Evolutionary conservation across 1,140 invertebrate species (phyloP).

Genomic region (Lasioglossum baleicum): DNA sequence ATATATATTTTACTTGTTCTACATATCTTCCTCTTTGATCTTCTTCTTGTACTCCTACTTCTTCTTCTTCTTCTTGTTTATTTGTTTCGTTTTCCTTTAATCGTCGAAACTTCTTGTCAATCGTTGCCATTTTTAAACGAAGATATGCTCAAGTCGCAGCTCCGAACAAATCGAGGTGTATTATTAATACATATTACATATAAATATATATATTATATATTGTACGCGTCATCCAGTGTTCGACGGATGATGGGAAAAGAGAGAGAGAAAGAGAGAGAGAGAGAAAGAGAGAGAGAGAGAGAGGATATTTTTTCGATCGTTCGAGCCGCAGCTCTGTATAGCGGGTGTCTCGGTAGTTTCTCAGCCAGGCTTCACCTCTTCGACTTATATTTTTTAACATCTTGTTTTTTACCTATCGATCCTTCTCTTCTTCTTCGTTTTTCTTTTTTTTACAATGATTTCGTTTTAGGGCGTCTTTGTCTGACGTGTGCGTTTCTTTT

Average conservation of each 20-base stretch:
- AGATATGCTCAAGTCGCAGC: conserved; percentile 68
- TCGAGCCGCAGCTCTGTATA: conserved; percentile 49
- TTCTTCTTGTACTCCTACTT: background rate
- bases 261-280: conserved; percentile 28
- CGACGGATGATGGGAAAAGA: conserved; percentile 38
- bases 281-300: conserved; percentile 27
- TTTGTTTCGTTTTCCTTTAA: conserved; percentile 53
- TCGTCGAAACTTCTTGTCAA: conserved; percentile 67
- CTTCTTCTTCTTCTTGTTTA: conserved; percentile 9
- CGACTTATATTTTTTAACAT: conserved; percentile 33
- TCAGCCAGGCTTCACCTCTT: conserved; percentile 33
- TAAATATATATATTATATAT: conserved; percentile 62
- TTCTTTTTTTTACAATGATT: conserved; percentile 42
- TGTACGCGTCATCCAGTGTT: conserved; percentile 46
- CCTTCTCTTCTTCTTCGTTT: background rate
- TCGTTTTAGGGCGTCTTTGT: conserved; percentile 43
- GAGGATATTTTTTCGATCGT: conserved; percentile 61
- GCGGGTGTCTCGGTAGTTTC: conserved; percentile 44
- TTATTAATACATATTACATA: conserved; percentile 59
- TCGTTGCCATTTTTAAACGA: conserved; percentile 69
- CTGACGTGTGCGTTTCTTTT: conserved; percentile 55
- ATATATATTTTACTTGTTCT: background rate
- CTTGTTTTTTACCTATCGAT: conserved; percentile 21
- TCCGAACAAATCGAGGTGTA: conserved; percentile 63
- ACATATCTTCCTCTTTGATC: background rate